A percentile compares a stretch with the other conserved stretches of the same genome.
Conservation (phyloP, 2,888 invertebrate genomes). For the Anthrax anthrax region DNA sequence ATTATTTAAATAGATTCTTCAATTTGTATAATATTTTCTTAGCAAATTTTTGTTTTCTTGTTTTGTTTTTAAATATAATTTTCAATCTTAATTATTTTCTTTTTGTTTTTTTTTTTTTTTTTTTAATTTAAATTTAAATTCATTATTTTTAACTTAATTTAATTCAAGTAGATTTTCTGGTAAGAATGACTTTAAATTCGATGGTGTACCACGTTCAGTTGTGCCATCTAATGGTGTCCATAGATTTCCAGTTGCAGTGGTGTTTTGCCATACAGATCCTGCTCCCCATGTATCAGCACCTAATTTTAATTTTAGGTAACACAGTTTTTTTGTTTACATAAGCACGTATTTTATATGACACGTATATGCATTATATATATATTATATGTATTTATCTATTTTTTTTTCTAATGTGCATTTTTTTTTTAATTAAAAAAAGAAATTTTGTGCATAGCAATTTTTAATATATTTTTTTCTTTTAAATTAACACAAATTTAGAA, state of each 20-base stretch:
- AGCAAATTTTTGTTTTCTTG: neutral
- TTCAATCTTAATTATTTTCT: neutral
- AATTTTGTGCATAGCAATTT: no score
- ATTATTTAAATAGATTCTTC: neutral
- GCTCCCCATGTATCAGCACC: constrained; percentile 44
- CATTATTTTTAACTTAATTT: constrained; percentile 57
- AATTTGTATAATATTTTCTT: neutral
- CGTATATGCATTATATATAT: no score
- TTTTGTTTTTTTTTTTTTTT: neutral
- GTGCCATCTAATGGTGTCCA: constrained; percentile 54
- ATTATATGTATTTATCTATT: no score
- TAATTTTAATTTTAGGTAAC: neutral
- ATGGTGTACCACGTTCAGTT: constrained; percentile 69
- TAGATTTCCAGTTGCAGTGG: constrained; percentile 35
- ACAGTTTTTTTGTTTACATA: neutral
- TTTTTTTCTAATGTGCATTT: no score
- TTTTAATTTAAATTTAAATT: no score
- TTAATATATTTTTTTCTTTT: no score
- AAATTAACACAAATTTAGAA: no score
- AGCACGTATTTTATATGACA: neutral
- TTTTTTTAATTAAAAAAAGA: no score
- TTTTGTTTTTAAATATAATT: neutral
- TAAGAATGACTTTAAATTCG: constrained; percentile 73
- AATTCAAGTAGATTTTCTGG: constrained; percentile 79
- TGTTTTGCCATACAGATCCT: constrained; percentile 33